Evolutionary conservation across 2,888 invertebrate species (phyloP), one percentile per base, ranked within the genome.

Genomic region (Euspilapteryx auroguttella): DNA sequence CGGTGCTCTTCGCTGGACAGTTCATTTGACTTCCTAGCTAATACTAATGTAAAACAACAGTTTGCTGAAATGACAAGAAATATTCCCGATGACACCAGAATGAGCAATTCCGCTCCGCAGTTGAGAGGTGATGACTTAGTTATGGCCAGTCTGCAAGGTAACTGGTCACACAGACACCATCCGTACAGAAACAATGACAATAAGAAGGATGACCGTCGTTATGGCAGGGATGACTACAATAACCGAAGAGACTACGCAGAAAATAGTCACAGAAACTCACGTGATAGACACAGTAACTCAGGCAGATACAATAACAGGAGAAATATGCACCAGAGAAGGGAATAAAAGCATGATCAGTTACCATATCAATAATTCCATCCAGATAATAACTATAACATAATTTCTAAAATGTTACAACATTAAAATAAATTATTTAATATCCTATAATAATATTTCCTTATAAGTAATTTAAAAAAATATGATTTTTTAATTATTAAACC

Each of bases 151-250:
- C 55, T 77, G 38, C 75, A 75, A 41, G 78, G 76, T 3, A 69
- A 76, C 37, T 78, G 77, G 77, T 47, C 59, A 2, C 62, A 71
- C 29, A 49, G 75, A 32, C 73, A 71, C 36, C 69, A 76, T 34
- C 69, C 71, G 0, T 69, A 69, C 32, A 53, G 57, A 24, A 56
- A 57, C 34, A 64, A 58, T 7, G 55, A 57, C 32, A 25, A 32
- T 6, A 8, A 8, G 5, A 17, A 8, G 14, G 28, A 29, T 13
- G 27, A 30, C 24, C 9, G 17, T 8, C 12, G 21, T n/a, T 48
- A 51, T 12, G 46, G 37, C 27, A 36, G 37, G 35, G 55, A 56
- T 33, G 55, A 58, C n/a, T 53, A 43, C 10, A 46, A 55, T 17
- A 32, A 40, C n/a, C 40, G 46, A 33, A 54, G 55, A 5, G 34